These are phyloP conservation scores for Trididemnum miniatum DNA, from an alignment of 23 tunicate genomes.

Conservation along the genomic window DNA sequence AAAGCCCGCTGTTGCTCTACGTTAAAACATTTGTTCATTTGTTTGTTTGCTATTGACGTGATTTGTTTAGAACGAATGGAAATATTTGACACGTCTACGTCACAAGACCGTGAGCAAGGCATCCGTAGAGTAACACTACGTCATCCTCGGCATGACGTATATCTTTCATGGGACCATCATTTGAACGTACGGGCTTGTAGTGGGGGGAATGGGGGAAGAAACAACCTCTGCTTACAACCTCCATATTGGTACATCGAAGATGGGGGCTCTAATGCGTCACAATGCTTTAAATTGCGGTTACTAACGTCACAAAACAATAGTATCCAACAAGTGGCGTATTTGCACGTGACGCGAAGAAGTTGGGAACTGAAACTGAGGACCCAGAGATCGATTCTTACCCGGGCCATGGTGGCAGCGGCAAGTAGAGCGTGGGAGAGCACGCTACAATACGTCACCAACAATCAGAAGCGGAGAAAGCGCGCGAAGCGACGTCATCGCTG, in stretches of 20 bases:
- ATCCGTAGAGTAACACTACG: conserved; percentile 39
- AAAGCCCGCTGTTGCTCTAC: no score
- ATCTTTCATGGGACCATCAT: conserved; percentile 37
- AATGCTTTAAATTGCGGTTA: not conserved
- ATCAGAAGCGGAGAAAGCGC: not conserved
- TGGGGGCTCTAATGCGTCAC: not conserved
- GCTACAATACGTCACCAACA: conserved; percentile 11
- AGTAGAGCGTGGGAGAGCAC: conserved; percentile 48
- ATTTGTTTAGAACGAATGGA: conserved; percentile 47
- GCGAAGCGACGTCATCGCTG: conserved; percentile 23
- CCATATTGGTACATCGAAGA: conserved; percentile 45
- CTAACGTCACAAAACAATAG: not conserved
- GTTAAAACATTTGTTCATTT: no score
- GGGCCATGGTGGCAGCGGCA: conserved; percentile 39
- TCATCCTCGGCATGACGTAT: conserved; percentile 71
- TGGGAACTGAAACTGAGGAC: conserved; percentile 31
- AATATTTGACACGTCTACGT: conserved; percentile 17
- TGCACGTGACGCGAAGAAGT: conserved; percentile 24
- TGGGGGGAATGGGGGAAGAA: conserved; percentile 5
- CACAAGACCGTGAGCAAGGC: not conserved
- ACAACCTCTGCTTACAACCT: conserved; percentile 12
- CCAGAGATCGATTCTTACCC: conserved; percentile 21
- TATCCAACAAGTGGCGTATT: conserved; percentile 23
- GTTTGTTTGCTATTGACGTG: no score
- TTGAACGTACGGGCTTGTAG: conserved; percentile 28